phyloP scores from a whole-genome alignment of 2,888 invertebrate species.

The Hydrotaea diabolus region DNA sequence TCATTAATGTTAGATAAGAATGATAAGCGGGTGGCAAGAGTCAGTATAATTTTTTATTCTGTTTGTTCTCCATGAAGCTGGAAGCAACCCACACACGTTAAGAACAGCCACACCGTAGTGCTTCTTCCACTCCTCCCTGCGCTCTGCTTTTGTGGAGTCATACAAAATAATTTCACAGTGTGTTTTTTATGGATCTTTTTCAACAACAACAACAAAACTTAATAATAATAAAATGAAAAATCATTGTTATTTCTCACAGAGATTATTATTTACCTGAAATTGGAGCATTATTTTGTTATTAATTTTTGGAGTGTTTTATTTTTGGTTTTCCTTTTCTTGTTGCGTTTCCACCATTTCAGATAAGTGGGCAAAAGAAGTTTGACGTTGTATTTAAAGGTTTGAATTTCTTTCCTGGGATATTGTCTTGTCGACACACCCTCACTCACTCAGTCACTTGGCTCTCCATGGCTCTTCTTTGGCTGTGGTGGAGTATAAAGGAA shows the following conservation, averaged over 20 bases:
- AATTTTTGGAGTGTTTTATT: background rate
- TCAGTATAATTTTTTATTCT: background rate
- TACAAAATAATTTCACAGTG: background rate
- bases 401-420: background rate
- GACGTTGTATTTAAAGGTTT: background rate
- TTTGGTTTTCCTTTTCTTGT: background rate
- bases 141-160: background rate
- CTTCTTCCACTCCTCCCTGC: background rate
- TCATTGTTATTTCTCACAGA: slow-evolving; percentile 50
- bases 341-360: background rate
- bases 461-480: background rate
- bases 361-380: slow-evolving; percentile 1
- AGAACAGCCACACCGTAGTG: background rate
- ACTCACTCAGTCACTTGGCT: too few species aligned
- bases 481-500: background rate
- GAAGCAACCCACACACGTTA: slow-evolving; percentile 13
- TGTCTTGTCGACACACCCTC: background rate
- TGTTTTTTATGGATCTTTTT: background rate
- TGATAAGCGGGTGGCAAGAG: background rate
- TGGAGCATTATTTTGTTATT: slow-evolving; percentile 47
- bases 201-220: too few species aligned
- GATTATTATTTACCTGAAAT: slow-evolving; percentile 36
- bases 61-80: background rate
- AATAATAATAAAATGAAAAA: slow-evolving; percentile 32
- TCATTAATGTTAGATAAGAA: slow-evolving; percentile 30